A percentile compares a stretch with the other conserved stretches of the same genome.
Evolutionary conservation across 2,797 vertebrate species (phyloP).

Genomic region (Takifugu ocellatus): DNA sequence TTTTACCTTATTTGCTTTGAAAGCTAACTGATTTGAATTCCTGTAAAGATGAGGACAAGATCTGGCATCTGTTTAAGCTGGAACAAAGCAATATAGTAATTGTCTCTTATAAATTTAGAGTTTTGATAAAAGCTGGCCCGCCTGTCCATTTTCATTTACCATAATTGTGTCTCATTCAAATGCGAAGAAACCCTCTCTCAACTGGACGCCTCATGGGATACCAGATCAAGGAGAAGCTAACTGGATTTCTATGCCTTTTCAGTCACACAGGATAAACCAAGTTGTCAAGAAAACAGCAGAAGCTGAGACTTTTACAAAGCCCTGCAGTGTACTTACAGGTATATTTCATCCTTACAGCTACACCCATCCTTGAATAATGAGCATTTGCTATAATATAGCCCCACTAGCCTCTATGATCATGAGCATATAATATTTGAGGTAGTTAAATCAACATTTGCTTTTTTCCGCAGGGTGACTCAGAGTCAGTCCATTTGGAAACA

Average conservation of each 20-base stretch:
- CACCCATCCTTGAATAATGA: background rate
- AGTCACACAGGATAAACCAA: constrained; percentile 21
- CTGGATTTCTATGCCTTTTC: constrained; percentile 22
- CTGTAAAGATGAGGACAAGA: constrained; percentile 28
- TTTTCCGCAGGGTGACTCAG: too few species aligned
- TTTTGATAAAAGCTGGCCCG: constrained; percentile 50
- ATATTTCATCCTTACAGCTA: background rate
- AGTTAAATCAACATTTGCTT: too few species aligned
- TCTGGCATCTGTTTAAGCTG: constrained; percentile 23
- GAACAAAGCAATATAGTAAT: constrained; percentile 33
- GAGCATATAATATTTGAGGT: too few species aligned
- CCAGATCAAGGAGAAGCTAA: constrained; percentile 35
- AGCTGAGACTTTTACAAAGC: constrained; percentile 9
- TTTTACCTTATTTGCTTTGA: constrained; percentile 25
- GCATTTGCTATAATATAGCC: background rate
- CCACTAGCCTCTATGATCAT: too few species aligned
- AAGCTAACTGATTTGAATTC: constrained; percentile 23
- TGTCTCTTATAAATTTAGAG: constrained; percentile 39
- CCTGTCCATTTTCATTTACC: constrained; percentile 51
- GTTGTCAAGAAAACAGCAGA: constrained; percentile 25
- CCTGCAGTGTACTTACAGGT: background rate
- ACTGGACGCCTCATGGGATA: constrained; percentile 29
- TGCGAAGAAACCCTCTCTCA: constrained; percentile 37
- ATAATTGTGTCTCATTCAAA: constrained; percentile 53
- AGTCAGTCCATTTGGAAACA: too few species aligned